phyloP scores from a whole-genome alignment of 2,888 invertebrate genomes.

The Himalopsyche anomala region DNA sequence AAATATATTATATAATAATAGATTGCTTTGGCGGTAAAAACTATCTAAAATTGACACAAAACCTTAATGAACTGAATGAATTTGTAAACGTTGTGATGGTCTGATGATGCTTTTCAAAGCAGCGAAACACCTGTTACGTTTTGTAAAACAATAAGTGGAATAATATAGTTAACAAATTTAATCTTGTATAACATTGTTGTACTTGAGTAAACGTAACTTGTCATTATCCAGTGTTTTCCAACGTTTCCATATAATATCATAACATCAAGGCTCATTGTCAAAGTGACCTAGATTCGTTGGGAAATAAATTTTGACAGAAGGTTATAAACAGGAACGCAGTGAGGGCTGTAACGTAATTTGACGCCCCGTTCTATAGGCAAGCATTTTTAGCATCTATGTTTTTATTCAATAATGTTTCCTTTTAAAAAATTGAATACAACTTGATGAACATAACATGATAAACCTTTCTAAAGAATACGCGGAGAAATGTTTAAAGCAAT shows the following conservation, averaged over 20 bases:
- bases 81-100: too few relatives aligned
- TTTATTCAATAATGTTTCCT: constrained; percentile 1
- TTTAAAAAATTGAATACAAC: neutral
- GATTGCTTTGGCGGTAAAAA: too few relatives aligned
- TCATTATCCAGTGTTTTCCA: neutral
- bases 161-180: too few relatives aligned
- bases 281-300: neutral
- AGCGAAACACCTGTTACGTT: too few relatives aligned
- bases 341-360: constrained; percentile 11
- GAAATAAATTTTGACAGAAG: constrained; percentile 2
- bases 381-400: neutral
- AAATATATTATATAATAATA: too few relatives aligned
- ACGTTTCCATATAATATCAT: neutral
- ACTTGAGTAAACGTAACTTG: neutral
- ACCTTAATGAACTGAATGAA: too few relatives aligned
- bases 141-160: too few relatives aligned
- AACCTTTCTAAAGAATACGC: too few relatives aligned
- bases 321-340: constrained; percentile 6
- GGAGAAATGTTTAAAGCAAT: too few relatives aligned
- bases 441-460: neutral
- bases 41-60: too few relatives aligned
- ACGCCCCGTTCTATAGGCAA: neutral
- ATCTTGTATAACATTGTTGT: neutral
- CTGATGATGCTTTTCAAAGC: too few relatives aligned
- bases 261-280: neutral